Evolutionary conservation across 2,888 invertebrate species (phyloP).

Genomic region (Limnephilus lunatus): DNA sequence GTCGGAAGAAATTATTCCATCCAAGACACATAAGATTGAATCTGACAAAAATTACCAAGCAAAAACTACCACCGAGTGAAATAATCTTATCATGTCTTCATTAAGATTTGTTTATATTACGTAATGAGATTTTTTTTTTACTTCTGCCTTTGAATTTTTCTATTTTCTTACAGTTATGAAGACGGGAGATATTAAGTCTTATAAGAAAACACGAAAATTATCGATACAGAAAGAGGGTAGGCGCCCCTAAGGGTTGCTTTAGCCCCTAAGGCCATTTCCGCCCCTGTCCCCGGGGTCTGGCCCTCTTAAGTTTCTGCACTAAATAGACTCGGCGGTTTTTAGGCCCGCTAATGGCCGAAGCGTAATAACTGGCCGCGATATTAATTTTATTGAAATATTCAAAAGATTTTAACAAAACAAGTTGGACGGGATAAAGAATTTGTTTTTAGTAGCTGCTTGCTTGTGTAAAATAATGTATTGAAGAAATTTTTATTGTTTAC

Average conservation of each 20-base stretch:
- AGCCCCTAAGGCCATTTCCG: conserved; percentile 45
- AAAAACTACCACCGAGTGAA: conserved; percentile 11
- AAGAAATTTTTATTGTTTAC: neutral
- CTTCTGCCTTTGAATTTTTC: neutral
- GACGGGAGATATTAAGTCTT: conserved; percentile 42
- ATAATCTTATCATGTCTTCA: neutral
- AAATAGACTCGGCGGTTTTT: conserved; percentile 58
- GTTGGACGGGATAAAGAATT: neutral
- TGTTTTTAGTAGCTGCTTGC: neutral
- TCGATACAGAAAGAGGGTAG: conserved; percentile 47
- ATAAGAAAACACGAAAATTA: conserved; percentile 58
- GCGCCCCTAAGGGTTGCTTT: neutral
- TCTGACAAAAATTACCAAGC: neutral
- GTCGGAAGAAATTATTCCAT: conserved; percentile 58
- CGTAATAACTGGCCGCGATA: conserved; percentile 26
- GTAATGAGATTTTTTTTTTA: neutral
- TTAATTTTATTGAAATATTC: conserved; percentile 23
- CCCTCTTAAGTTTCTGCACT: conserved; percentile 43
- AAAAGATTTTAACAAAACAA: neutral
- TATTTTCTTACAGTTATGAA: neutral
- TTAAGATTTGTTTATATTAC: neutral
- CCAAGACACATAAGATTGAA: conserved; percentile 27
- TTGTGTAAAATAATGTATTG: neutral
- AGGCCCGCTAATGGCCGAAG: conserved; percentile 42
- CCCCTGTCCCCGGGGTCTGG: conserved; percentile 12